Evolutionary conservation across 1,140 invertebrate genomes (phyloP), one percentile per base, ranked within the genome.

Genomic region (Tetranychus cinnabarinus): DNA sequence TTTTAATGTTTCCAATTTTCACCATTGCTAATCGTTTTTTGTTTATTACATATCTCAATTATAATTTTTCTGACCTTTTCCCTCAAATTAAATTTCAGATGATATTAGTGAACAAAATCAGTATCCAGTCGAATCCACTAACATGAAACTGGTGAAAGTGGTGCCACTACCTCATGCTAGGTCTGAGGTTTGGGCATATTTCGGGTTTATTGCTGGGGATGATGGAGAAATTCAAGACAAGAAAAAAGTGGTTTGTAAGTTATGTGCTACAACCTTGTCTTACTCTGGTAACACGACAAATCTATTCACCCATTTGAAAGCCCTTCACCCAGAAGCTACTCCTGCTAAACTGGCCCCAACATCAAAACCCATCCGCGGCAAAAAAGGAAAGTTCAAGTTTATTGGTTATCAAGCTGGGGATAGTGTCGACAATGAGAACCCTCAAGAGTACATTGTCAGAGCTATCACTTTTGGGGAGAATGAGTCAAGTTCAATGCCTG

Each of bases 221-320:
- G 62, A 64, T 37, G 64, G 64, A 13, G 59, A 64, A 37, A 64
- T 64, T 36, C 45, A 58, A 15, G 64, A 65, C 42, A 56, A 61
- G 23, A 64, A 64, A 23, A 65, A 64, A 50, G 60, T 50, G 5
- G 54, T 64, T 10, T 65, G 64, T 39, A 64, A 60, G 52, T 15
- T 65, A 35, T 65, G 64, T 56, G 56, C 62, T 8, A 58, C 62
- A 33, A 59, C 62, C 46, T 56, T 65, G 23, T 37, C 59, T 23
- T 65, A 65, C 60, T 65, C 64, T 5, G 64, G 64, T 33, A 65
- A 65, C 42, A 65, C 64, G 15, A 64, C 64, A 3, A 65, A 65
- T 58, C 55, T 65, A 6, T 65, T 61, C 48, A 61, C 62, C 65
- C 65, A 64, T 74, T 71, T 47, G 63, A 62, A 34, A 54, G 58